These are phyloP conservation scores for Drosophila emarginata DNA, from an alignment of 2,888 invertebrate genomes.

Conservation along the genomic window DNA sequence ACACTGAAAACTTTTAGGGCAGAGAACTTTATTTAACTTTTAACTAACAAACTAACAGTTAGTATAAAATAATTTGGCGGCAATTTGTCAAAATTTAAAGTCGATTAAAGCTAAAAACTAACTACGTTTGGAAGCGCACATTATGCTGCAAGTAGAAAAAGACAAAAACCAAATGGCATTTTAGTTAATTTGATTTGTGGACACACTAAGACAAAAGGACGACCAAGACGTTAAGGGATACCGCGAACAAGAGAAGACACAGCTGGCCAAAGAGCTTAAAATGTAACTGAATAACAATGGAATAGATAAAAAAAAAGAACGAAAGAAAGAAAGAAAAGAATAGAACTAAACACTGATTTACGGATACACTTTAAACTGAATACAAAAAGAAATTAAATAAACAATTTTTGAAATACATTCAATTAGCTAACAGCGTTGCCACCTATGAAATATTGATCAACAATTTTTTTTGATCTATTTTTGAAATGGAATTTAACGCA, in stretches of 20 bases:
- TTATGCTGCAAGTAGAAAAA: constrained; percentile 79
- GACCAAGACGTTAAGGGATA: neutral
- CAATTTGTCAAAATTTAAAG: constrained; percentile 73
- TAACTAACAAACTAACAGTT: constrained; percentile 33
- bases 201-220: constrained; percentile 35
- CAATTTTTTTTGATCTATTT: neutral
- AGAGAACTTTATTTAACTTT: constrained; percentile 48
- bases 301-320: neutral
- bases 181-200: constrained; percentile 74
- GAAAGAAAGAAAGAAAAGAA: too few relatives aligned
- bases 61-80: constrained; percentile 44
- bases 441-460: neutral
- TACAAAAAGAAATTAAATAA: neutral
- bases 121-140: constrained; percentile 78
- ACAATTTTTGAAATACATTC: neutral
- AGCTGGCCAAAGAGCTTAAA: constrained; percentile 36
- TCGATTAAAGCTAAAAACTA: constrained; percentile 67
- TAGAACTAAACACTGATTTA: neutral
- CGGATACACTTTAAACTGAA: neutral
- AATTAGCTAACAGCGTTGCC: neutral
- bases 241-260: constrained; percentile 18
- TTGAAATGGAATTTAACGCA: too few relatives aligned
- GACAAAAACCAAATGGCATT: constrained; percentile 79
- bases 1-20: neutral
- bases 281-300: neutral